Percentiles rank a stretch among this genome's conserved stretches.
Conservation (phyloP, 2,797 vertebrate species). For the Alca torda region DNA sequence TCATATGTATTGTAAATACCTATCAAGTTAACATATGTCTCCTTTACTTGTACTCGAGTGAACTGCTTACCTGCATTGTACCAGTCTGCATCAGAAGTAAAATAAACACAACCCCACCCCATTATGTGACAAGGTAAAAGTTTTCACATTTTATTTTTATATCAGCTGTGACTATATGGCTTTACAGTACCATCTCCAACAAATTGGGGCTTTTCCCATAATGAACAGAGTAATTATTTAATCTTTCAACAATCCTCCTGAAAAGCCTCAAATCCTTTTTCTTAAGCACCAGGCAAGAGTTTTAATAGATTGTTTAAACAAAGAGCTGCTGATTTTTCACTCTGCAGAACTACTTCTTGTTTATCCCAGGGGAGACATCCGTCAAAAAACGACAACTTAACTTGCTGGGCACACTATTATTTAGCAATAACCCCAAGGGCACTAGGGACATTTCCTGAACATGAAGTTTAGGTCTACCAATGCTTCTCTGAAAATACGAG, state of each 20-base stretch:
- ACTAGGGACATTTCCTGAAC: slow-evolving; percentile 30
- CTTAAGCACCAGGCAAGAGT: not conserved
- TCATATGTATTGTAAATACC: not conserved
- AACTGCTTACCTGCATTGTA: not conserved
- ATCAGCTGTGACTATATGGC: not conserved
- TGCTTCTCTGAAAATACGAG: not conserved
- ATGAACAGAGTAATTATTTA: not conserved
- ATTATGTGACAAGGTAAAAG: not conserved
- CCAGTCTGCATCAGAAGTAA: not conserved
- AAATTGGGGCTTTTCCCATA: not conserved
- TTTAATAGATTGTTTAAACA: slow-evolving; percentile 30
- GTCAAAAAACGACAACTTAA: not conserved
- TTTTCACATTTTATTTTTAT: not conserved
- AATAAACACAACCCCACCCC: not conserved
- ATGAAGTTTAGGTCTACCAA: not conserved
- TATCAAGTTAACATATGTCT: not conserved
- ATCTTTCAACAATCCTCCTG: slow-evolving; percentile 19
- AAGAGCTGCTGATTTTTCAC: slow-evolving; percentile 8
- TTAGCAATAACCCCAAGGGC: not conserved
- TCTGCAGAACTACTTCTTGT: slow-evolving; percentile 1
- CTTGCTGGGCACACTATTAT: not conserved
- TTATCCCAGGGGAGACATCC: slow-evolving; percentile 34
- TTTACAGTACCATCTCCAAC: not conserved
- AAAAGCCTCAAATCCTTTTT: not conserved
- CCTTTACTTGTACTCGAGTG: not conserved